These are phyloP conservation scores for Drosophila neonasuta DNA, from an alignment of 2,888 invertebrate genomes.

Conservation along the genomic window DNA sequence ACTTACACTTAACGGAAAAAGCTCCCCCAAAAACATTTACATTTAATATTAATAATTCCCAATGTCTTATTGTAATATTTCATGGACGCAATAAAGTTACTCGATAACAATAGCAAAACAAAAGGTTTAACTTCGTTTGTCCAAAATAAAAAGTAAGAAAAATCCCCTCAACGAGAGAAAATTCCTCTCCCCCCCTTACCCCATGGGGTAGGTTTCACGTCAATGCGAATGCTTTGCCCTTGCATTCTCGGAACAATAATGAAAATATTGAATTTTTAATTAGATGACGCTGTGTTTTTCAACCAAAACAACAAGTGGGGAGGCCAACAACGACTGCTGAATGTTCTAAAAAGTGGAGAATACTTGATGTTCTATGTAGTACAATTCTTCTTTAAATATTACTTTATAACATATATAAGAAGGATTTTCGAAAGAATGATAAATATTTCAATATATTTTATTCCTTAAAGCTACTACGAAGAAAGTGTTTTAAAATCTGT, in stretches of 20 bases:
- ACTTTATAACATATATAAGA: no score
- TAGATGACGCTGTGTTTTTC: constrained; percentile 68
- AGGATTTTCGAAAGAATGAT: no score
- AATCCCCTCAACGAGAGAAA: no score
- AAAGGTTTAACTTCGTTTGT: constrained; percentile 30
- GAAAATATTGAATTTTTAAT: constrained; percentile 73
- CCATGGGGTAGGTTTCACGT: constrained; percentile 25
- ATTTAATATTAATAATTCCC: constrained; percentile 58
- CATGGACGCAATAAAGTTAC: constrained; percentile 74
- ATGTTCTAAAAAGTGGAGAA: constrained; percentile 16
- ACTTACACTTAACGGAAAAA: constrained; percentile 50
- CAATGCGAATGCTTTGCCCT: constrained; percentile 38
- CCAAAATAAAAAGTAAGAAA: no score
- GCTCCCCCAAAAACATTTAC: constrained; percentile 26
- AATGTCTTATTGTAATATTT: constrained; percentile 77
- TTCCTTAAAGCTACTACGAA: no score
- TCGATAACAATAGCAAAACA: constrained; percentile 64
- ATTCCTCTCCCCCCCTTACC: not conserved
- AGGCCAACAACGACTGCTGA: not conserved
- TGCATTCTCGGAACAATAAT: constrained; percentile 64
- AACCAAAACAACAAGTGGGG: constrained; percentile 22
- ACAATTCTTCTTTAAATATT: no score
- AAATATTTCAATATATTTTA: no score
- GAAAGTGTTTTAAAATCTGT: no score
- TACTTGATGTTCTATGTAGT: no score